Evolutionary conservation across 2,797 vertebrate species (phyloP).

Genomic region (Prionace glauca): DNA sequence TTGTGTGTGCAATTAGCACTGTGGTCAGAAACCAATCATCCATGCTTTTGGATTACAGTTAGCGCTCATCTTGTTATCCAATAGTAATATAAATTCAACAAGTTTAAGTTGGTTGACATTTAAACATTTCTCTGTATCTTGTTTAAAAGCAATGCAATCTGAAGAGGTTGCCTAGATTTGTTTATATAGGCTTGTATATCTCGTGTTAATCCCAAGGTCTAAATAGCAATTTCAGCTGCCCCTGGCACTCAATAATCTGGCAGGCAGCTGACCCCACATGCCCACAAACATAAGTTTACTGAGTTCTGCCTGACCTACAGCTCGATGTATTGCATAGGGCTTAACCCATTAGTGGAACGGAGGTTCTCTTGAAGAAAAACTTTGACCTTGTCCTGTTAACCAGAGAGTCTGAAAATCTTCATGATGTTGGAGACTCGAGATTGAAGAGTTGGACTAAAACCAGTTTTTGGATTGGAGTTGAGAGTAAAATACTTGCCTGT

Average conservation of each 20-base stretch:
- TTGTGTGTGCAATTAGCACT: no score
- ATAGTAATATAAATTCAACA: background rate
- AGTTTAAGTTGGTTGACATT: background rate
- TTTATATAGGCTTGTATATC: background rate
- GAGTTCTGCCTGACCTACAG: background rate
- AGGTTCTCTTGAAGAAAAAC: background rate
- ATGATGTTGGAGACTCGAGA: background rate
- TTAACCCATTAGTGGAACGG: background rate
- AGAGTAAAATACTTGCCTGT: background rate
- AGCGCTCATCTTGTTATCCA: background rate
- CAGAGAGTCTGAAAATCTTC: background rate
- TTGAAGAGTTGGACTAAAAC: background rate
- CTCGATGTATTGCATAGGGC: background rate
- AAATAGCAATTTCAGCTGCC: slow-evolving; percentile 17
- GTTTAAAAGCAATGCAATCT: background rate
- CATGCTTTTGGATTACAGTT: background rate
- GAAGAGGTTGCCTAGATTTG: background rate
- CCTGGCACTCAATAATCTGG: background rate
- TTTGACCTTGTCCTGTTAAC: background rate
- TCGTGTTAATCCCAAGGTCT: background rate
- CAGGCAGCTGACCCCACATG: background rate
- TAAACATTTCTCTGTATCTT: background rate
- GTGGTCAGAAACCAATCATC: background rate
- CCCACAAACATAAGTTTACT: background rate
- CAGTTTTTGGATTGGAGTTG: background rate